Evolutionary conservation across 1,140 invertebrate species (phyloP).

Genomic region (Drosophila elegans): DNA sequence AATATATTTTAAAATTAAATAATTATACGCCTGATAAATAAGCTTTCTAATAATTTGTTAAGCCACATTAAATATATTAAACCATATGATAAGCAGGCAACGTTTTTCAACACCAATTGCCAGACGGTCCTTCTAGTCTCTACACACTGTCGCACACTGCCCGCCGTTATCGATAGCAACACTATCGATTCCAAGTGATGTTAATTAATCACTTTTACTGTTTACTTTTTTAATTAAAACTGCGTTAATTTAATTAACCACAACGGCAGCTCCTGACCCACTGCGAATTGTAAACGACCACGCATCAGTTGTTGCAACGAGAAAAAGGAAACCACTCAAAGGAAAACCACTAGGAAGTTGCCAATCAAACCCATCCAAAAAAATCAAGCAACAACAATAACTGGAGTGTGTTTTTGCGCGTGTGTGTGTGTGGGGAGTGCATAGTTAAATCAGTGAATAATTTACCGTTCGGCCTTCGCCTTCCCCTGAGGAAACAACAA

Average conservation of each 20-base stretch:
- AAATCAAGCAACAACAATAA: constrained; percentile 29
- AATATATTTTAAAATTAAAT: too few relatives aligned
- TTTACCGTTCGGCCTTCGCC: constrained; percentile 51
- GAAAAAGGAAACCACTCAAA: neutral
- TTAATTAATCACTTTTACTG: constrained; percentile 62
- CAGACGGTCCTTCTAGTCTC: neutral
- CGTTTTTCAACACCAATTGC: neutral
- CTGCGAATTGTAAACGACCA: constrained; percentile 9
- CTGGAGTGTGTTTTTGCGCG: constrained; percentile 9
- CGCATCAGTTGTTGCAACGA: constrained; percentile 2
- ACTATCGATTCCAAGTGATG: constrained; percentile 22
- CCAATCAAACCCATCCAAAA: neutral
- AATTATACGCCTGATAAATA: too few relatives aligned
- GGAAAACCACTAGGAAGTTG: constrained; percentile 8
- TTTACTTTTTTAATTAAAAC: constrained; percentile 62
- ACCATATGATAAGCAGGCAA: neutral
- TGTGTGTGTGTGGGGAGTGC: constrained; percentile 25
- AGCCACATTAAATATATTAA: too few relatives aligned
- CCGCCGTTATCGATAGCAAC: constrained; percentile 6
- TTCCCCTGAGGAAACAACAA: constrained; percentile 33
- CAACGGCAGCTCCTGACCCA: constrained; percentile 10
- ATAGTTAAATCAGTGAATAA: constrained; percentile 48
- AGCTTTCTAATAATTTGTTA: too few relatives aligned
- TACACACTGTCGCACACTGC: constrained; percentile 4
- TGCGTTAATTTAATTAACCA: constrained; percentile 52